Evolutionary conservation across 2,888 invertebrate species (phyloP).

Genomic region (Neoitamus cyanurus): DNA sequence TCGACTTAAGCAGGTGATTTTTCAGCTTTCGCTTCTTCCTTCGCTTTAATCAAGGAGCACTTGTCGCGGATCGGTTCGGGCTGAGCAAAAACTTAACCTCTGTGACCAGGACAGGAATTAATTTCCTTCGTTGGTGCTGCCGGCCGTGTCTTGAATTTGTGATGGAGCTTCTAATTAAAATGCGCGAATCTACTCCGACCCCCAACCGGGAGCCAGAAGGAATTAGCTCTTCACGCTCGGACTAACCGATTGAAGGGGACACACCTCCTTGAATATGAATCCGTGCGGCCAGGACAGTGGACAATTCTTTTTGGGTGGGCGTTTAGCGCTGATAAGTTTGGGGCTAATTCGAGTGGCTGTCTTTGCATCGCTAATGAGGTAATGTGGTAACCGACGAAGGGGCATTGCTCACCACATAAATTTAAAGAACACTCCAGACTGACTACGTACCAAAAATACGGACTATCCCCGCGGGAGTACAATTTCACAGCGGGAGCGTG

Average conservation of each 20-base stretch:
- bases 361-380: neutral
- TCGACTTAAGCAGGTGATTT: conserved; percentile 5
- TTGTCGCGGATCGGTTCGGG: neutral
- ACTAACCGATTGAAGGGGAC: neutral
- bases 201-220: neutral
- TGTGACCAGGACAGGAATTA: neutral
- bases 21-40: neutral
- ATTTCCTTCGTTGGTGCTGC: neutral
- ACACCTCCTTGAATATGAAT: conserved; percentile 1
- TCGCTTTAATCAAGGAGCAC: neutral
- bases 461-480: neutral
- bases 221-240: neutral
- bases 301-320: neutral
- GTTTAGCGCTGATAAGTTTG: neutral
- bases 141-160: neutral
- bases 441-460: neutral
- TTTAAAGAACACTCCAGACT: neutral
- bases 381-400: neutral
- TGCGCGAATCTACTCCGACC: neutral
- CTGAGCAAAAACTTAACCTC: neutral
- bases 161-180: neutral
- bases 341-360: neutral
- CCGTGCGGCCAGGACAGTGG: neutral
- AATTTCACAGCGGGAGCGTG: neutral
- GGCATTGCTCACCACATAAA: neutral